Conservation (phyloP, 2,797 vertebrate genomes). For the Alca torda region DNA sequence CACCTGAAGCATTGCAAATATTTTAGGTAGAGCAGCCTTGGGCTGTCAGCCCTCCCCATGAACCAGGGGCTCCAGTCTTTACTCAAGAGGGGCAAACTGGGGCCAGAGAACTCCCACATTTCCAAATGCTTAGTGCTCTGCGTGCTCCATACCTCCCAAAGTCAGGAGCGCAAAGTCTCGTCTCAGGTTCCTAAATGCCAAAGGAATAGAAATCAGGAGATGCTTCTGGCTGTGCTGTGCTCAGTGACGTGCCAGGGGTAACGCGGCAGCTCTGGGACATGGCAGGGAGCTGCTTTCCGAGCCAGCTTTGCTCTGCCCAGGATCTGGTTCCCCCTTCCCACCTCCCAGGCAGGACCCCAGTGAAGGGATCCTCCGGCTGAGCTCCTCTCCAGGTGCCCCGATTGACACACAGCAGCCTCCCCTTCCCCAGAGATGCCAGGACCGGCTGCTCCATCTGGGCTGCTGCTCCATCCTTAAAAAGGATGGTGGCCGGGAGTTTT, state of each 20-base stretch:
- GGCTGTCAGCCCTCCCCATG: not conserved
- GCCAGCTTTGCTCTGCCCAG: not conserved
- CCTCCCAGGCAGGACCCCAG: not conserved
- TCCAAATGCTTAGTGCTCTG: not conserved
- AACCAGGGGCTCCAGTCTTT: not conserved
- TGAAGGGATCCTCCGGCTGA: not conserved
- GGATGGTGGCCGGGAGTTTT: not conserved
- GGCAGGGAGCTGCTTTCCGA: not conserved
- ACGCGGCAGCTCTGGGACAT: accelerated
- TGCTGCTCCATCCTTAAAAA: not conserved
- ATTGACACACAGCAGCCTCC: accelerated
- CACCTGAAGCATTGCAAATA: not conserved
- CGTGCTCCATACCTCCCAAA: not conserved
- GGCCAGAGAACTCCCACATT: not conserved
- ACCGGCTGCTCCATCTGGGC: not conserved
- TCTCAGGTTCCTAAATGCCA: not conserved
- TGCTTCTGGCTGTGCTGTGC: not conserved
- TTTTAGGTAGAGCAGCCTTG: not conserved
- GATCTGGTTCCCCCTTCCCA: not conserved
- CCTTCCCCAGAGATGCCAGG: accelerated
- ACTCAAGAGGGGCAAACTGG: not conserved
- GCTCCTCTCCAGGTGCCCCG: not conserved
- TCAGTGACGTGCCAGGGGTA: not conserved
- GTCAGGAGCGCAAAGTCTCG: not conserved
- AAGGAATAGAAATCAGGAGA: not conserved